Evolutionary conservation across 2,797 vertebrate genomes (phyloP), one percentile per base, ranked within the genome.

Genomic region (Eulemur mongoz): DNA sequence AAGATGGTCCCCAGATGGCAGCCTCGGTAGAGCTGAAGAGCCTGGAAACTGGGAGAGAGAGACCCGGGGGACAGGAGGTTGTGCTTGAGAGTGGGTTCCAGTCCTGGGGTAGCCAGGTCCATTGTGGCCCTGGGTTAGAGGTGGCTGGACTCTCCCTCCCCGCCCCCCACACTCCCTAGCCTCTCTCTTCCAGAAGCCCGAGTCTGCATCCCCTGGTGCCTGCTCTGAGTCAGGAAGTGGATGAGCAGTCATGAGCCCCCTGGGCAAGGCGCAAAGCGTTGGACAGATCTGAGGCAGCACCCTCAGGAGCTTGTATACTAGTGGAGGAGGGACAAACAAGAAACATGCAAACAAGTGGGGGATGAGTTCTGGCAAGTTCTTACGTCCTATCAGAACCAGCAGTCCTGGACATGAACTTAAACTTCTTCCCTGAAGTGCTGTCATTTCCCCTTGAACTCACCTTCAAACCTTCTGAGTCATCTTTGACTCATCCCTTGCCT

Each of bases 401-500:
- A 13, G 86, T 20, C 61, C 80, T 27, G 85, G 82, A 12, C 14
- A 0, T 13, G 48, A 32, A 13, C 17, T n/a, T 7, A 7, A 80
- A 8, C 50, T 20, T 38, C 38, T 79, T 93, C 43, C 6, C 8
- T 1, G 45, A 57, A 80, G 30, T 7, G 2, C 80, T 15, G 25
- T 32, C 65, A 3, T 25, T 63, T 85, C n/a, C 38, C 82, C 52
- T 52, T 76, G 93, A 89, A 65, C 22, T 79, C 79, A 96, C 73
- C 63, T 73, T 70, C 65, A 94, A n/a, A 61, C 67, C 80, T 81
- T 23, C 76, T 84, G 75, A 83, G 89, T 78, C 93, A 61, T 23
- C 89, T 79, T 25, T 25, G 57, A 75, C 89, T 90, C 79, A 38
- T 17, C 70, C 43, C 5, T 50, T 17, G 1, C 23, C 25, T 50